Evolutionary conservation across 2,888 invertebrate species (phyloP), one percentile per base, ranked within the genome.

Genomic region (Xylota sylvarum): DNA sequence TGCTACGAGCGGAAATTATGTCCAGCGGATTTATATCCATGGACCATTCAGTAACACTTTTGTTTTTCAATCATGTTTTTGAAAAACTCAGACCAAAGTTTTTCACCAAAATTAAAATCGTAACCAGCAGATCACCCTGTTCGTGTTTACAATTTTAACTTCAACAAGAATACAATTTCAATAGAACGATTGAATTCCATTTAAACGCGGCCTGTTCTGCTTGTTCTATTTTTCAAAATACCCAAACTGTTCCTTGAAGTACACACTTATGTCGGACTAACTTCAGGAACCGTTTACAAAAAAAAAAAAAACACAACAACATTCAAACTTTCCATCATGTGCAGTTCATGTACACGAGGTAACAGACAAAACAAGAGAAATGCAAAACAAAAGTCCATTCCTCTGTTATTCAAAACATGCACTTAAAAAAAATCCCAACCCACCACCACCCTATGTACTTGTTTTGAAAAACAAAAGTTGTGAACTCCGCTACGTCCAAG

Each of bases 401-500:
- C 40, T 30, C 43, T 43, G 30, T 50, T 46, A 67, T 73, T 73
- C 55, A 73, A 80, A 74, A 74, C 67, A 70, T 69, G 67, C 80
- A 80, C 79, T 74, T 84, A 79, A 62, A 79, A 74, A 72, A 12
- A 1, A 23, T 2, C 1, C 1, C 1, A 2, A 3, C 12, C 4
- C 14, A 35, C 32, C 37, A 3, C 27, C 17, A 0, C 32, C 6
- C 64, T 32, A 23, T 19, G 17, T 56, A 23, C 43, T 52, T 37
- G 43, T 37, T 72, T 52, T 50, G 12, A 50, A 56, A 72, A 83
- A 32, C 67, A 50, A 82, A 82, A 73, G 83, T 78, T 69, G 55
- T 27, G 64, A 65, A 77, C 69, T 70, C 76, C 64, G 64, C 64
- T 70, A 17, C 65, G 65, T 52, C 78, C 73, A 83, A 72, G 48